Evolutionary conservation across 2,888 invertebrate species (phyloP).

Genomic region (Eupithecia dodoneata): DNA sequence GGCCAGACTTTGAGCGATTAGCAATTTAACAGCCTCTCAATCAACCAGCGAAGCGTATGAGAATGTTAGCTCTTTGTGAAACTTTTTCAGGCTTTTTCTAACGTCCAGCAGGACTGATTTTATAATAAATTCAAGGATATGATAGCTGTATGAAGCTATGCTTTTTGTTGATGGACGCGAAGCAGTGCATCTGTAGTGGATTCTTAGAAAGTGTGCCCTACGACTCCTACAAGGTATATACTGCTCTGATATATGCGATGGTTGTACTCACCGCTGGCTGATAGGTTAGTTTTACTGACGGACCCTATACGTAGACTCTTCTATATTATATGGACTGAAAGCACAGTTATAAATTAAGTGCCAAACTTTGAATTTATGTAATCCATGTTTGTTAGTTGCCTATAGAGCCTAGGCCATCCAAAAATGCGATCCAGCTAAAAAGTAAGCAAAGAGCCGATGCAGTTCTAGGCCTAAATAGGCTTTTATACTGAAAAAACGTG

Average conservation of each 20-base stretch:
- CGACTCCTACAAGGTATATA: neutral
- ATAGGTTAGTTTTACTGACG: neutral
- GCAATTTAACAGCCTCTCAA: neutral
- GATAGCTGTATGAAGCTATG: neutral
- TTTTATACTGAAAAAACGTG: neutral
- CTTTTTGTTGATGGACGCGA: neutral
- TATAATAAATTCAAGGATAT: too few species aligned
- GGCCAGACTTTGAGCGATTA: constrained; percentile 21
- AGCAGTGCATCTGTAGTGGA: neutral
- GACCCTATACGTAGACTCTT: neutral
- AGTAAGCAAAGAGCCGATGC: neutral
- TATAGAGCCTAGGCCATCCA: neutral
- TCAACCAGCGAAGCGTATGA: neutral
- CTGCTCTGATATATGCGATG: neutral
- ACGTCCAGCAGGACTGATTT: neutral
- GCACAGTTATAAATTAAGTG: neutral
- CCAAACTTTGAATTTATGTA: neutral
- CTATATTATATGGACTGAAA: neutral
- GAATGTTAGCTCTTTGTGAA: neutral
- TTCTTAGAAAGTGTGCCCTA: neutral
- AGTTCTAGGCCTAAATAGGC: neutral
- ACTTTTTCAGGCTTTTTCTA: neutral
- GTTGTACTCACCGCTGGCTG: neutral
- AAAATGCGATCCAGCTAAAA: neutral
- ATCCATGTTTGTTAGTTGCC: neutral